Percentiles rank a stretch among this genome's conserved stretches.
Conservation (phyloP, 2,888 invertebrate genomes). For the Pollenia labialis region DNA sequence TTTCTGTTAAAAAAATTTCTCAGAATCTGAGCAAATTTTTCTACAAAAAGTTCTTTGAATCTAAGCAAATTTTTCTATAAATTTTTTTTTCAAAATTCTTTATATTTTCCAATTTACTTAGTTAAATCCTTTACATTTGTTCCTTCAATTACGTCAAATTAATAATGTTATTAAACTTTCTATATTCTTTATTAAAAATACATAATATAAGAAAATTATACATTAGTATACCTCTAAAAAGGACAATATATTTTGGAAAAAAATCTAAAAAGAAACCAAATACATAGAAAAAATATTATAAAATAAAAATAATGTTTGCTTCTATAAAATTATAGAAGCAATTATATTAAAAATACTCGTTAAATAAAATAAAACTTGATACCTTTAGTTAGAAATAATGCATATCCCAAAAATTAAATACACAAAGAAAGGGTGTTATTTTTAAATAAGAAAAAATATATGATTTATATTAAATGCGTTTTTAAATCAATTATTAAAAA, state of each 20-base stretch:
- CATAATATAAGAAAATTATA: slow-evolving; percentile 24
- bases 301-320: slow-evolving; percentile 39
- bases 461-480: slow-evolving; percentile 11
- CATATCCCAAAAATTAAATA: slow-evolving; percentile 32
- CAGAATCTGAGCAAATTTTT: too few species aligned
- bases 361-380: background rate
- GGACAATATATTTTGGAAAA: slow-evolving; percentile 68
- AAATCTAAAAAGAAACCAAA: slow-evolving; percentile 25
- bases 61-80: too few species aligned
- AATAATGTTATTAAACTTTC: slow-evolving; percentile 24
- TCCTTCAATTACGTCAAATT: slow-evolving; percentile 38
- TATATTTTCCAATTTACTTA: too few species aligned
- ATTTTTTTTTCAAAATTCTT: too few species aligned
- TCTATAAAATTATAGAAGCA: slow-evolving; percentile 12
- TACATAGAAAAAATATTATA: slow-evolving; percentile 30
- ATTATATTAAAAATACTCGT: slow-evolving; percentile 36
- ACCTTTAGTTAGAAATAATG: slow-evolving; percentile 44
- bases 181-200: slow-evolving; percentile 13
- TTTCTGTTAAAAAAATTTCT: too few species aligned
- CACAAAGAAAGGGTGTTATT: background rate
- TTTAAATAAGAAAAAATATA: slow-evolving; percentile 1
- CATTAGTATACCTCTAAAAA: slow-evolving; percentile 69
- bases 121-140: too few species aligned
- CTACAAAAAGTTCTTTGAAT: too few species aligned
- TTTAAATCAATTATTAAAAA: background rate